These are phyloP conservation scores for Drosophila repletoides DNA, from an alignment of 1,140 invertebrate genomes.

Conservation along the genomic window DNA sequence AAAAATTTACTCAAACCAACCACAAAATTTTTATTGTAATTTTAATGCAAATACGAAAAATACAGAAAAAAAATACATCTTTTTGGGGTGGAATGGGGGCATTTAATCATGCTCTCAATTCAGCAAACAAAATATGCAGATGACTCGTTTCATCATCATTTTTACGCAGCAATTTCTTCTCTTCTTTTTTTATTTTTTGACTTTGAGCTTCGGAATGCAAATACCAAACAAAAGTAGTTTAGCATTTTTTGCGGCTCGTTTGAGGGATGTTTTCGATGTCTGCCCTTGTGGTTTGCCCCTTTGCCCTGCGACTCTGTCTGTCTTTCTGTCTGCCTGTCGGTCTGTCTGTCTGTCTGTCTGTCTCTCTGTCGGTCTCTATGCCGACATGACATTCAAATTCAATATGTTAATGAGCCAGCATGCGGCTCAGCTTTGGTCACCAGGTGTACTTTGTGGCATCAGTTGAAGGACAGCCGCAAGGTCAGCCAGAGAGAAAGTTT, in stretches of 20 bases:
- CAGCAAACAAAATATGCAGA: slow-evolving; percentile 61
- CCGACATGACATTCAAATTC: slow-evolving; percentile 71
- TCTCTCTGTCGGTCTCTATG: neutral
- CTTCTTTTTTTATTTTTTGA: no score
- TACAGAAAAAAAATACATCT: slow-evolving; percentile 38
- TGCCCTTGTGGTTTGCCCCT: slow-evolving; percentile 7
- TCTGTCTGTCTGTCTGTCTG: slow-evolving; percentile 1
- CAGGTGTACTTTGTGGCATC: slow-evolving; percentile 40
- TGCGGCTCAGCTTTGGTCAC: slow-evolving; percentile 1
- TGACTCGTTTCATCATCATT: slow-evolving; percentile 33
- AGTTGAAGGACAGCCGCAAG: slow-evolving; percentile 43
- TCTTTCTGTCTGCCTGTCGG: slow-evolving; percentile 3
- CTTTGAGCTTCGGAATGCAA: slow-evolving; percentile 54
- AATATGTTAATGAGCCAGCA: slow-evolving; percentile 68
- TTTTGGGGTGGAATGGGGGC: slow-evolving; percentile 55
- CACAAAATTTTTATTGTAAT: slow-evolving; percentile 43
- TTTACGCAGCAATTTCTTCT: slow-evolving; percentile 27
- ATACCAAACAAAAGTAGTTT: slow-evolving; percentile 68
- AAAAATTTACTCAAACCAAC: no score
- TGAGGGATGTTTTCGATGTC: slow-evolving; percentile 50
- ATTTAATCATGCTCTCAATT: slow-evolving; percentile 64
- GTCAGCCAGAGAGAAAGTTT: slow-evolving; percentile 44
- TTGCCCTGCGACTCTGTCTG: neutral
- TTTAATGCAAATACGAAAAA: slow-evolving; percentile 45
- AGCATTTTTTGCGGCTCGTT: slow-evolving; percentile 62